phyloP scores from a whole-genome alignment of 2,888 invertebrate species.

The Drosophila mercatorum region DNA sequence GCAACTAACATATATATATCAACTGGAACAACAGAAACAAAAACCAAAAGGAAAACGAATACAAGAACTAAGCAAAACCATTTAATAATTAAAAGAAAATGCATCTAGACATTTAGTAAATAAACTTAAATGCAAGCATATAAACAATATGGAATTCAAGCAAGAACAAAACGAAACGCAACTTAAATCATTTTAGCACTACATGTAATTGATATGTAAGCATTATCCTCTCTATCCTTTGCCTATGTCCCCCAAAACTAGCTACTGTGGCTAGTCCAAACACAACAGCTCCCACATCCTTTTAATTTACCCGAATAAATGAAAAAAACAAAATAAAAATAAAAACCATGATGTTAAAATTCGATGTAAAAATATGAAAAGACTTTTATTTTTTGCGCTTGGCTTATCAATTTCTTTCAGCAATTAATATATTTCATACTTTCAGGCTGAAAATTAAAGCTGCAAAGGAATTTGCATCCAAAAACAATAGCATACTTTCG shows the following conservation, averaged over 20 bases:
- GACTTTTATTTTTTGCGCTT: neutral
- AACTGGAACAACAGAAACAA: conserved; percentile 33
- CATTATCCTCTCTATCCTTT: conserved; percentile 12
- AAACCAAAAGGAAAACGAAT: conserved; percentile 15
- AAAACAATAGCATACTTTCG: neutral
- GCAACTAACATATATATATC: conserved; percentile 70
- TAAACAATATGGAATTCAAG: conserved; percentile 28
- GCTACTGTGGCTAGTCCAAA: conserved; percentile 26
- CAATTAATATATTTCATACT: neutral
- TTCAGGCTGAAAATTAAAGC: neutral
- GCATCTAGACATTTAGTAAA: conserved; percentile 35
- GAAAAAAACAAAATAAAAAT: neutral
- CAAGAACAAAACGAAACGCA: conserved; percentile 26
- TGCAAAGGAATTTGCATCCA: neutral
- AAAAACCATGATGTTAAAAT: conserved; percentile 65
- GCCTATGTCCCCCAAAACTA: conserved; percentile 8
- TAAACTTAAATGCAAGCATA: conserved; percentile 37
- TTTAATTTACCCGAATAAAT: conserved; percentile 71
- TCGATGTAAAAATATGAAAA: conserved; percentile 59
- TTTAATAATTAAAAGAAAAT: conserved; percentile 29
- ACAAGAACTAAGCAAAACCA: conserved; percentile 28
- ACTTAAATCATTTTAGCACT: conserved; percentile 70
- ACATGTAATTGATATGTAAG: conserved; percentile 71
- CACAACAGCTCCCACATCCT: conserved; percentile 28
- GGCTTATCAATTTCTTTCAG: neutral